phyloP scores from a whole-genome alignment of 2,888 invertebrate genomes.

The Panzeria rudis region DNA sequence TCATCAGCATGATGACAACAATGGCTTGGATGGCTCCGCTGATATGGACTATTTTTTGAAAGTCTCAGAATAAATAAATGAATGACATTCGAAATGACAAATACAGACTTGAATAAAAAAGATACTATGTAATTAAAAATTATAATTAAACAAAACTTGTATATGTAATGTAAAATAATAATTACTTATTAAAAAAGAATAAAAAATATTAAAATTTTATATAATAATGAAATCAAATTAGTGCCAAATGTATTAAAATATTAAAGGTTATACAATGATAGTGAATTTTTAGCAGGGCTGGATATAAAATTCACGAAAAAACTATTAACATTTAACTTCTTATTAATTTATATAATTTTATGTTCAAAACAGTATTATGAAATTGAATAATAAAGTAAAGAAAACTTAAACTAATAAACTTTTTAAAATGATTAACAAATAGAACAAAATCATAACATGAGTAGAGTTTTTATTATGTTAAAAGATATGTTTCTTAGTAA shows the following conservation, averaged over 20 bases:
- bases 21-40: slow-evolving; percentile 65
- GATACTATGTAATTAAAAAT: background rate
- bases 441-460: too few relatives aligned
- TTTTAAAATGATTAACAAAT: too few relatives aligned
- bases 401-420: too few relatives aligned
- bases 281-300: slow-evolving; percentile 81
- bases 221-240: slow-evolving; percentile 26
- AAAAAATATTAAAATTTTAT: slow-evolving; percentile 18
- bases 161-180: slow-evolving; percentile 53
- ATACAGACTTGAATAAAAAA: slow-evolving; percentile 32
- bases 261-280: slow-evolving; percentile 50
- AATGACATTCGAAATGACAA: background rate
- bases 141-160: slow-evolving; percentile 40
- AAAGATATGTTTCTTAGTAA: too few relatives aligned
- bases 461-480: too few relatives aligned
- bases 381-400: too few relatives aligned
- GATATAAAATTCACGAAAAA: slow-evolving; percentile 81
- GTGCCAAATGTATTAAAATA: slow-evolving; percentile 52
- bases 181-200: background rate
- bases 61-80: slow-evolving; percentile 57
- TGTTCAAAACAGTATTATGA: slow-evolving; percentile 25
- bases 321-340: too few relatives aligned
- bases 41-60: slow-evolving; percentile 75
- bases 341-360: slow-evolving; percentile 47
- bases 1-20: slow-evolving; percentile 40